A percentile compares a stretch with the other conserved stretches of the same genome.
Evolutionary conservation across 2,888 invertebrate species (phyloP).

Genomic region (Acleris holmiana): DNA sequence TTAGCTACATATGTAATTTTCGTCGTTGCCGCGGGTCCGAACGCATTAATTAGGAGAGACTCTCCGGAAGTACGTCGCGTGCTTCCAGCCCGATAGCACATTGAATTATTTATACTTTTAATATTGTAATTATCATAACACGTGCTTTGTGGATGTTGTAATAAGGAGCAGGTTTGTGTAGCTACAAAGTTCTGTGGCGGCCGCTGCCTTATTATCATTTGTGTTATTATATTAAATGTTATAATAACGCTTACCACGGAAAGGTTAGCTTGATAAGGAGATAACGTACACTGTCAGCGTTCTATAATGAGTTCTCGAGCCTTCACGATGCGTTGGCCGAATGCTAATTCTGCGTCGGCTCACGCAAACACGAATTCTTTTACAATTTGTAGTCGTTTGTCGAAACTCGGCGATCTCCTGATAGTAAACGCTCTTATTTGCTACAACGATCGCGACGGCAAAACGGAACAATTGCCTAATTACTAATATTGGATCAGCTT

Average conservation of each 20-base stretch:
- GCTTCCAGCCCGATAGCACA: conserved; percentile 73
- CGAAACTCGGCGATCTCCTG: conserved; percentile 59
- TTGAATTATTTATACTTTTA: conserved; percentile 84
- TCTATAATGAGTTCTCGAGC: conserved; percentile 61
- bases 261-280: conserved; percentile 77
- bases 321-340: conserved; percentile 51
- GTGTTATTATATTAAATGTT: conserved; percentile 81
- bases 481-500: too few species aligned
- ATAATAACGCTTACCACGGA: conserved; percentile 74
- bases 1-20: conserved; percentile 66
- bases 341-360: conserved; percentile 65
- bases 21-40: conserved; percentile 61
- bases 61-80: conserved; percentile 82
- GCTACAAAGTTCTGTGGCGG: conserved; percentile 40
- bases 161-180: conserved; percentile 18
- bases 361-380: conserved; percentile 63
- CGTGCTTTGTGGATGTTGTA: conserved; percentile 42
- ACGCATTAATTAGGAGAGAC: conserved; percentile 69
- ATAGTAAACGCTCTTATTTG: conserved; percentile 48
- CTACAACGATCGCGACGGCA: conserved; percentile 16
- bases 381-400: conserved; percentile 76
- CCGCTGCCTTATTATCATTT: conserved; percentile 78
- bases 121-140: conserved; percentile 77
- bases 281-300: conserved; percentile 67
- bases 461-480: neutral